Conservation (phyloP, 2,888 invertebrate species). For the Phrixothrix hirtus region DNA sequence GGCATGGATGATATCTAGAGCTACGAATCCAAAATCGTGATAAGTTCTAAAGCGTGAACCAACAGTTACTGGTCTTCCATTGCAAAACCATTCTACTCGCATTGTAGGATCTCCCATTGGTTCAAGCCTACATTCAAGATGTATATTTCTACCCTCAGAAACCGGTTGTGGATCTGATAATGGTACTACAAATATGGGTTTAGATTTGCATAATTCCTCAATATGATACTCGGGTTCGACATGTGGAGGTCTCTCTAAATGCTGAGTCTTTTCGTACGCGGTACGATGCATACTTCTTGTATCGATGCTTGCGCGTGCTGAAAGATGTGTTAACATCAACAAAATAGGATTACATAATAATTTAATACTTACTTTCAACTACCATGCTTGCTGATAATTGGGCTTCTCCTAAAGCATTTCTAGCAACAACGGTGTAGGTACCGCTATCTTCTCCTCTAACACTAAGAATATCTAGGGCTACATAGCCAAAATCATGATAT, state of each 20-base stretch:
- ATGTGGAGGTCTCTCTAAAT: constrained; percentile 82
- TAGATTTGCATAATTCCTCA: constrained; percentile 90
- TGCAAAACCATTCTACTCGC: constrained; percentile 95
- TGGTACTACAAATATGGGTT: constrained; percentile 92
- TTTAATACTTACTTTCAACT: constrained; percentile 82
- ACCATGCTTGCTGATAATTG: constrained; percentile 81
- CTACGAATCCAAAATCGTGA: constrained; percentile 96
- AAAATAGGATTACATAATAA: no score
- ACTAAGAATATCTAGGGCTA: constrained; percentile 91
- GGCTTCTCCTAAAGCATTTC: constrained; percentile 89
- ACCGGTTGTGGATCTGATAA: constrained; percentile 83
- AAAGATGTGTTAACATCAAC: constrained; percentile 34
- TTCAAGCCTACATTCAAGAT: constrained; percentile 88
- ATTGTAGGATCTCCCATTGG: constrained; percentile 96
- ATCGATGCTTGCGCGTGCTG: constrained; percentile 86
- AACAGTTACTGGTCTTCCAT: constrained; percentile 85
- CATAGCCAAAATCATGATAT: constrained; percentile 95
- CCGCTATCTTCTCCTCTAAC: constrained; percentile 93
- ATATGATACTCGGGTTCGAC: constrained; percentile 87
- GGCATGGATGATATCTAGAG: constrained; percentile 91
- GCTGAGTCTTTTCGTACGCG: constrained; percentile 83
- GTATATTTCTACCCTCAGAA: constrained; percentile 86
- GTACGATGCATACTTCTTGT: constrained; percentile 89
- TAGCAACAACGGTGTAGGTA: constrained; percentile 89
- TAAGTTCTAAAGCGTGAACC: constrained; percentile 93